Evolutionary conservation across 2,113 vertebrate species (phyloP), one percentile per base, ranked within the genome.

Genomic region (Pomatorhinus ruficollis): DNA sequence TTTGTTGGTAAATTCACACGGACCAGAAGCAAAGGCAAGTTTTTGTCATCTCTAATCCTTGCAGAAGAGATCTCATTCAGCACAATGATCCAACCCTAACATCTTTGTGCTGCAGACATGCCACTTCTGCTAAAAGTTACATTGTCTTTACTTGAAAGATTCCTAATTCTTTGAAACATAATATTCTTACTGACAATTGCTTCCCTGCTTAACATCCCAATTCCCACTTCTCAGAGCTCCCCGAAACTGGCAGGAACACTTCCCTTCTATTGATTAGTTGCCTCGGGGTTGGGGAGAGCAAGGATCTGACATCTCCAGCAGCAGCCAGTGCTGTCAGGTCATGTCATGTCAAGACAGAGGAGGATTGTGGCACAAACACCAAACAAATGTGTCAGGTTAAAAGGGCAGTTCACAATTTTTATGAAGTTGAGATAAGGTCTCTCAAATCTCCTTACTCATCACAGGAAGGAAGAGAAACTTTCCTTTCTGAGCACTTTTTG

Each of bases 261-360:
- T 77, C 59, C 23, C 54, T 66, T 50, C 3, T 17, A n/a, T 12
- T 18, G 35, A 53, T 40, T 12, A 77, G 53, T 9, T 77, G 40
- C 40, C 59, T 25, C 1, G 0, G 27, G 30, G 20, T 0, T 60
- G 49, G 21, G 18, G 8, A 40, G 7, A 65, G 19, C 15, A 30
- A 64, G 30, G 27, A 40, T 30, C 75, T 50, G 52, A 35, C 37
- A 27, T 24, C 56, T 70, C n/a, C 56, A 68, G 47, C 79, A 63
- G 70, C 35, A 25, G 45, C 21, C 2, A 1, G 33, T 16, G 53
- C 40, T 3, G 5, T 35, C 35, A 35, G 54, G 71, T 47, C 59
- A 14, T 0, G 4, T 1, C 3, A 50, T 25, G 24, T 27, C 10
- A 40, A 74, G 30, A 70, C 53, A 89, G 49, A 69, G 24, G 30